phyloP scores from a whole-genome alignment of 2,113 vertebrate species.

The Lasiurus borealis region DNA sequence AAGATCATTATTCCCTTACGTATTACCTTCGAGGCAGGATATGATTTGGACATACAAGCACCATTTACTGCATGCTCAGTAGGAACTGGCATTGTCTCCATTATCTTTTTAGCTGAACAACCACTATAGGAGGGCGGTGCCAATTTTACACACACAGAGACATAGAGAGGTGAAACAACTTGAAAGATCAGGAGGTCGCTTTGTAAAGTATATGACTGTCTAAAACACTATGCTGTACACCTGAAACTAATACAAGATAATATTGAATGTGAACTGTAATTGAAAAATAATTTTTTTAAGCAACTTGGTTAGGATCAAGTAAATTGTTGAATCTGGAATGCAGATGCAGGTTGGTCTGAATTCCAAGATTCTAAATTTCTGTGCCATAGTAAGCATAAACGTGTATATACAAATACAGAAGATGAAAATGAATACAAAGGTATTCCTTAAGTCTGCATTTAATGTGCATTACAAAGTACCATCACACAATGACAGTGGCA shows the following conservation, averaged over 20 bases:
- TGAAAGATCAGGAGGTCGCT: background rate
- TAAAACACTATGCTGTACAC: background rate
- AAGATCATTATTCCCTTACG: background rate
- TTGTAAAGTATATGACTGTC: background rate
- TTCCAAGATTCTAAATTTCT: background rate
- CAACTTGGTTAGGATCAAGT: background rate
- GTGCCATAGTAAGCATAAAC: background rate
- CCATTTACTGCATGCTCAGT: background rate
- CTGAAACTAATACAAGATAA: background rate
- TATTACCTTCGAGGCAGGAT: background rate
- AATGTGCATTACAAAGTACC: background rate
- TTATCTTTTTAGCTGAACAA: background rate
- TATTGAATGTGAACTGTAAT: background rate
- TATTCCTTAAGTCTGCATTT: background rate
- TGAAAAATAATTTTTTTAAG: background rate
- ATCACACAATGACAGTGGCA: too few species aligned
- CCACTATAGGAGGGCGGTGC: background rate
- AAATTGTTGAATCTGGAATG: background rate
- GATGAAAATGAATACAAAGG: background rate
- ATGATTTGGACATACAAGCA: background rate
- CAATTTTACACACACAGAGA: background rate
- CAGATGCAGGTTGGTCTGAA: background rate
- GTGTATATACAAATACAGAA: background rate
- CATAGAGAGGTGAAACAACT: background rate
- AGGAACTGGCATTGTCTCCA: background rate